Evolutionary conservation across 2,797 vertebrate genomes (phyloP).

Genomic region (Anabacerthia variegaticeps): DNA sequence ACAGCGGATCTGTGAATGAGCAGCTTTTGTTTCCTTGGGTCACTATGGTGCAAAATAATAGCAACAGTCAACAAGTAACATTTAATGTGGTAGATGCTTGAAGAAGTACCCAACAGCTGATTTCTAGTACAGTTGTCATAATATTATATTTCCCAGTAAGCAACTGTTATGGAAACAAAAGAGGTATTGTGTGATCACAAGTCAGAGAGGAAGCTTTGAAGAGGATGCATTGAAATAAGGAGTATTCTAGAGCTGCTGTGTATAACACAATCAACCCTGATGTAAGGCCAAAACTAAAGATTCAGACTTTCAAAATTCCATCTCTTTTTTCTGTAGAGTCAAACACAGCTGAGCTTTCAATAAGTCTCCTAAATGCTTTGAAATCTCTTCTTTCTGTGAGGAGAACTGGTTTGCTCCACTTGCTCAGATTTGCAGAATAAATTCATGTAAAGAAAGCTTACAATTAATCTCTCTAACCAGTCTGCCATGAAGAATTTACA

Average conservation of each 20-base stretch:
- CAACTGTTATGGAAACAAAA: background rate
- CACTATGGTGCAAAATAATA: background rate
- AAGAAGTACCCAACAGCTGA: background rate
- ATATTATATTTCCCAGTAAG: background rate
- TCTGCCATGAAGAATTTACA: background rate
- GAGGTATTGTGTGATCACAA: background rate
- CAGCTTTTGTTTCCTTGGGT: background rate
- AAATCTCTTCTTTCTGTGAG: background rate
- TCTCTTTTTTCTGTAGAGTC: background rate
- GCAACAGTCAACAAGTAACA: background rate
- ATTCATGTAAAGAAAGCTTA: background rate
- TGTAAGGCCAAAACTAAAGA: background rate
- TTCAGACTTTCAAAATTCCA: background rate
- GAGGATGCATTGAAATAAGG: background rate
- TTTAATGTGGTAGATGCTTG: background rate
- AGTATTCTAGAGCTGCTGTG: background rate
- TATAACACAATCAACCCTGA: fast-evolving
- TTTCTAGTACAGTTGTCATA: background rate
- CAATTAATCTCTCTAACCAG: background rate
- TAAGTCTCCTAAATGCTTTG: background rate
- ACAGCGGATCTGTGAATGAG: background rate
- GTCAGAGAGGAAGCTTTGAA: background rate
- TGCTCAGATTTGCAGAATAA: background rate
- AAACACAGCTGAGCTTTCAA: background rate
- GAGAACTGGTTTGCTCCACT: background rate